Base-by-base conservation (phyloP, 2,113 vertebrate genomes). In the Ellobius talpinus region DNA sequence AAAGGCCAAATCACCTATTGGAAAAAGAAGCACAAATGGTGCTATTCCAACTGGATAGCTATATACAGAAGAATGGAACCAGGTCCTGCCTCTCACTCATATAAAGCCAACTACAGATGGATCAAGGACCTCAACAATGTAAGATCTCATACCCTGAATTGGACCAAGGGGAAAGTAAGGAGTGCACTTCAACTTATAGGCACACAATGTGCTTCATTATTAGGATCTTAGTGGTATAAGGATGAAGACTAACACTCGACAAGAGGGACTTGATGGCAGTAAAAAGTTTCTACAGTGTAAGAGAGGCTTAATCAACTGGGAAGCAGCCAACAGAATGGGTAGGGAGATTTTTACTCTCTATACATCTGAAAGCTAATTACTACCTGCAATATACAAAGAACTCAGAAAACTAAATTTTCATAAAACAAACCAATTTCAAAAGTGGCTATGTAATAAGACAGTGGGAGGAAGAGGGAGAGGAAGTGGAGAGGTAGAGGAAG, bases 401-500 rank as follows among this genome's bases (percentile, higher is more conserved):
- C 26, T 50, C 12, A 45, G 6, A 77, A 47, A 14, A n/a, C n/a
- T n/a, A n/a, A n/a, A n/a, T 76, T 29, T 24, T 11, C 24, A 29
- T 29, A 47, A 76, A 76, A 78, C 1, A 33, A 50, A 17, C 5
- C 76, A 47, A 33, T 33, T 78, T 50, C 6, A 78, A 78, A 50
- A 50, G 29, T 47, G 31, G 76, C 45, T 50, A 78, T 78, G 45
- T 29, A 19, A 31, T 50, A 13, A 14, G 50, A 50, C 29, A 50
- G 7, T 13, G 42, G 29, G 26, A 47, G 16, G 26, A 77, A 26
- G 19, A 24, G 72, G 21, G 11, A 6, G 5, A 17, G 2, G 10
- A 2, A 5, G 66, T 16, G 13, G 13, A 10, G 29, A 5, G 26
- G 9, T 3, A 9, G 1, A 42, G 17, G 65, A 31, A 14, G 17